These are phyloP conservation scores for Lepidonotus clava DNA, from an alignment of 2,888 invertebrate species.

Conservation along the genomic window DNA sequence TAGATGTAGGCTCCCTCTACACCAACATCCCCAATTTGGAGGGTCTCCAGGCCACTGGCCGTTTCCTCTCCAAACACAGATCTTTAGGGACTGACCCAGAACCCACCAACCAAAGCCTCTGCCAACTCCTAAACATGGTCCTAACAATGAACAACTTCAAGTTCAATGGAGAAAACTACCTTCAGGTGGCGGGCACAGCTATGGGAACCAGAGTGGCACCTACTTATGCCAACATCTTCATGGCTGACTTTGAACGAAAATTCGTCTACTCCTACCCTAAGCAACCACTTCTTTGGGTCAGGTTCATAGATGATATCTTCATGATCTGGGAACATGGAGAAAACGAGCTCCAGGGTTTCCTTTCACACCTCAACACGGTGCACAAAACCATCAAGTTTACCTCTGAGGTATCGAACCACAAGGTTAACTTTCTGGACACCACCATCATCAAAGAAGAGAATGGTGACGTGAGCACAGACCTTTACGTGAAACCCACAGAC, in stretches of 20 bases:
- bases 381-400: constrained; percentile 16
- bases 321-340: background rate
- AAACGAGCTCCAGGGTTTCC: background rate
- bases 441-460: background rate
- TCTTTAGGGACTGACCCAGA: too few relatives aligned
- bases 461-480: background rate
- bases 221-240: constrained; percentile 14
- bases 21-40: constrained; percentile 28
- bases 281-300: background rate
- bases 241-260: constrained; percentile 6
- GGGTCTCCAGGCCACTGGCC: background rate
- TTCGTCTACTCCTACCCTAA: background rate
- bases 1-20: constrained; percentile 19
- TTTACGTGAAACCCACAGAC: constrained; percentile 5
- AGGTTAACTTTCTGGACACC: constrained; percentile 18
- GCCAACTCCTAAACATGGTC: too few relatives aligned
- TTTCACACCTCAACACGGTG: background rate
- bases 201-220: constrained; percentile 47
- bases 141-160: constrained; percentile 22
- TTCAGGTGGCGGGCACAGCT: constrained; percentile 11
- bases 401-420: background rate
- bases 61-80: background rate
- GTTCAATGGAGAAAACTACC: constrained; percentile 41
- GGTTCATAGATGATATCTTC: constrained; percentile 37
- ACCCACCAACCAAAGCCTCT: too few relatives aligned